These are phyloP conservation scores for Silurus aristotelis DNA, from an alignment of 2,797 vertebrate genomes.

Conservation along the genomic window DNA sequence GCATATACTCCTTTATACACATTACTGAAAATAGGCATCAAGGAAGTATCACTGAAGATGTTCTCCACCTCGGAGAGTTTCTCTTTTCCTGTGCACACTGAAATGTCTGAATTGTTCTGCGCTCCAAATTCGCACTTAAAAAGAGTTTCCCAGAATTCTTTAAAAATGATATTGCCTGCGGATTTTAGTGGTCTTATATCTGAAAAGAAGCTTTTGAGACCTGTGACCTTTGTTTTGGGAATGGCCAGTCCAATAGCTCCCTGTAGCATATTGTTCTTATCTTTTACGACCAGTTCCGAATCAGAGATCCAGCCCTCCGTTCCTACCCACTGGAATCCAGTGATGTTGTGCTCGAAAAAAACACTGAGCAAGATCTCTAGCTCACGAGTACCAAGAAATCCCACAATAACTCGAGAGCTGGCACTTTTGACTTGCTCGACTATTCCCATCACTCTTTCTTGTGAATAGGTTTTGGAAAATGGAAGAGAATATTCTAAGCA, in stretches of 20 bases:
- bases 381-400: constrained; percentile 67
- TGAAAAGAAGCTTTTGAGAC: constrained; percentile 30
- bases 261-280: not conserved
- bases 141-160: constrained; percentile 29
- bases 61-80: not conserved
- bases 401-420: constrained; percentile 68
- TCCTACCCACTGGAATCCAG: constrained; percentile 69
- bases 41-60: not conserved
- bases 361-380: constrained; percentile 68
- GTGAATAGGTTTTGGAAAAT: not conserved
- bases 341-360: constrained; percentile 66
- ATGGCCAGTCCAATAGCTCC: constrained; percentile 61
- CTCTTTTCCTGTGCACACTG: not conserved
- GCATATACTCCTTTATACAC: constrained; percentile 59
- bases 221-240: constrained; percentile 39
- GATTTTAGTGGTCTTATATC: constrained; percentile 23
- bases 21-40: not conserved
- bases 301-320: constrained; percentile 74
- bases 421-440: constrained; percentile 56
- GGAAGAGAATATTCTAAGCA: constrained; percentile 60
- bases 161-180: constrained; percentile 52
- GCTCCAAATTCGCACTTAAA: constrained; percentile 36
- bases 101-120: not conserved
- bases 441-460: not conserved
- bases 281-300: constrained; percentile 26